Base-by-base conservation (phyloP, 2,113 vertebrate species). In the Spizaetus ornatus region DNA sequence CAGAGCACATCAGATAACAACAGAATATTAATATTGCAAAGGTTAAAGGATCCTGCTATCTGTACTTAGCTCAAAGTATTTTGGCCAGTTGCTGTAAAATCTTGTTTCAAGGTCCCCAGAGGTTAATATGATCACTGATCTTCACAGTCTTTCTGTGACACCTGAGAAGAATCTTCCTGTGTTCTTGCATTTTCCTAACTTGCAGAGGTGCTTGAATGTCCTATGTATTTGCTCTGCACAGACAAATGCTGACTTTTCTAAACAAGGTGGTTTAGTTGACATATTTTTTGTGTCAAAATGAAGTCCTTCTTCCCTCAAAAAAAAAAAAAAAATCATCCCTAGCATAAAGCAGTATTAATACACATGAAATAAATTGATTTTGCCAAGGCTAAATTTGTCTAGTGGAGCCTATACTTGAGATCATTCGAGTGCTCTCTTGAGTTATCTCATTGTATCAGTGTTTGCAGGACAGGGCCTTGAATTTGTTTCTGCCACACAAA, bases 341-440 rank as follows among this genome's bases (percentile, higher is more conserved):
- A 48, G 29, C 42, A 92, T 93, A 96, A 91, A 84, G 70, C 34
- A 42, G 77, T 80, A 50, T 69, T 91, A 93, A 93, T 96, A 82
- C 81, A 89, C 81, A 95, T 87, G 48, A 92, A 97, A 95, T 78
- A 96, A 95, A 95, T 92, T 95, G 95, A 82, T 95, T 96, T 97
- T 94, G 43, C 66, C 92, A 93, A 95, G 93, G 89, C 62, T 95
- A 94, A 93, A 87, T 93, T 96, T 96, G 61, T 94, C 93, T 82
- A 93, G 48, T 66, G 50, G n/a, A 95, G 81, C 48, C 78, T 91
- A 66, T 74, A 91, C 95, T 97, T 94, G 86, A 97, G 93, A 87
- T 90, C 66, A 82, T 90, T 97, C 23, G 0, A 97, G 97, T 95
- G 83, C 65, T 92, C 92, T 93, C 96, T 93, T 93, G 83, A 92